Evolutionary conservation across 1,140 invertebrate species (phyloP).

Genomic region (Thaumatotibia leucotreta): DNA sequence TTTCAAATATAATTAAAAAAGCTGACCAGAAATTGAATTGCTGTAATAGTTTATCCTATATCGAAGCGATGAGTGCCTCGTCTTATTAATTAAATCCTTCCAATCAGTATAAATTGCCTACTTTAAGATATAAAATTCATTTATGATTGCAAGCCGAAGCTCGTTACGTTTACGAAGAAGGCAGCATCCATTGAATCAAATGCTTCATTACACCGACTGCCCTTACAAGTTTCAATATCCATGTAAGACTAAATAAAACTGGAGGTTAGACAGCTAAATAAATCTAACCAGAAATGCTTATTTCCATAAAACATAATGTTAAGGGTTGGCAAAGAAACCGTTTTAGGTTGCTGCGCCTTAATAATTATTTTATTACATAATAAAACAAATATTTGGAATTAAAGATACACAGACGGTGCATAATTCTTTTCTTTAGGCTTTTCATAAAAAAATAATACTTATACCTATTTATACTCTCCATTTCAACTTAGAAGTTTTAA

Average conservation of each 20-base stretch:
- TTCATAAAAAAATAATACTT: no score
- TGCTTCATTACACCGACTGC: background rate
- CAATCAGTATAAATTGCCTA: background rate
- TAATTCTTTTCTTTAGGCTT: no score
- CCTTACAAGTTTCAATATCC: background rate
- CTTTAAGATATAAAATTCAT: background rate
- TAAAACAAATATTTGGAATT: no score
- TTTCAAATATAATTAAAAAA: no score
- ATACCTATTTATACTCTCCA: no score
- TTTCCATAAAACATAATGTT: slow-evolving; percentile 9
- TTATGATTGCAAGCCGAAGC: background rate
- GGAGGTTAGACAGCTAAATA: slow-evolving; percentile 1
- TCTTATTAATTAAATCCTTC: background rate
- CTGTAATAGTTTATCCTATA: background rate
- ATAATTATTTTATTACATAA: no score
- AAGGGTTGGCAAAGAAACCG: background rate
- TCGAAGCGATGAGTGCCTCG: background rate
- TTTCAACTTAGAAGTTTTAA: no score
- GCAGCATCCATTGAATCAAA: background rate
- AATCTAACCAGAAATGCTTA: background rate
- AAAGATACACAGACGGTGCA: no score
- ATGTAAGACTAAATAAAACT: background rate
- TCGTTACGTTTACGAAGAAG: background rate
- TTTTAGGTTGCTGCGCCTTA: background rate
- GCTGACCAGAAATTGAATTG: no score